These are phyloP conservation scores for Choloepus didactylus DNA, from an alignment of 2,797 vertebrate genomes.

Conservation along the genomic window DNA sequence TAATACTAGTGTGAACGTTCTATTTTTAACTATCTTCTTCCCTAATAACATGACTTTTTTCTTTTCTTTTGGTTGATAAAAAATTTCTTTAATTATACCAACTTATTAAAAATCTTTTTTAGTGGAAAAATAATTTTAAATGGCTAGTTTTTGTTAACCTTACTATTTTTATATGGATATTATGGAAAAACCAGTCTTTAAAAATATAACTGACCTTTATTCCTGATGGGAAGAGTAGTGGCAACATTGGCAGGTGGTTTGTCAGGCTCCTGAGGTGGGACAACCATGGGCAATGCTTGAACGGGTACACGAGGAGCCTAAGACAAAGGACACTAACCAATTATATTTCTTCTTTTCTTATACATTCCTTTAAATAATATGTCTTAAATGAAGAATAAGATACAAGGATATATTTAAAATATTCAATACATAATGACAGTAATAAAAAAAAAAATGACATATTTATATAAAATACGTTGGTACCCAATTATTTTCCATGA, in stretches of 20 bases:
- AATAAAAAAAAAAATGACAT: neutral
- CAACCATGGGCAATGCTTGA: constrained; percentile 93
- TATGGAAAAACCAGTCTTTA: constrained; percentile 77
- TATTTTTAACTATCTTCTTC: constrained; percentile 61
- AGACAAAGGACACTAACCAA: constrained; percentile 79
- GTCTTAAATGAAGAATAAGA: constrained; percentile 71
- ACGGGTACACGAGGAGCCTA: constrained; percentile 93
- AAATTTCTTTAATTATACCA: constrained; percentile 17
- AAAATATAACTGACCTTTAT: constrained; percentile 90
- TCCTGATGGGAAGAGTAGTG: constrained; percentile 91
- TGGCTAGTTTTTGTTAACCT: constrained; percentile 61
- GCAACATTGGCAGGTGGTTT: constrained; percentile 91
- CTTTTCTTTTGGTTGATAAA: constrained; percentile 23
- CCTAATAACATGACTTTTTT: constrained; percentile 25
- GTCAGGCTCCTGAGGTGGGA: constrained; percentile 92
- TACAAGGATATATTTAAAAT: constrained; percentile 51
- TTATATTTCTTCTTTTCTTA: constrained; percentile 77
- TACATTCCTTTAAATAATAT: constrained; percentile 52
- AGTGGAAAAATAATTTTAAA: constrained; percentile 65
- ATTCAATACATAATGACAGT: constrained; percentile 16
- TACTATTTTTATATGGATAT: constrained; percentile 77
- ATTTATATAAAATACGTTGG: constrained; percentile 49
- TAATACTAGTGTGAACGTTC: constrained; percentile 50
- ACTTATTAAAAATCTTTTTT: constrained; percentile 64
- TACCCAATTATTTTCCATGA: constrained; percentile 17